Evolutionary conservation across 1,140 invertebrate genomes (phyloP), one percentile per base, ranked within the genome.

Genomic region (Monochamus saltuarius): DNA sequence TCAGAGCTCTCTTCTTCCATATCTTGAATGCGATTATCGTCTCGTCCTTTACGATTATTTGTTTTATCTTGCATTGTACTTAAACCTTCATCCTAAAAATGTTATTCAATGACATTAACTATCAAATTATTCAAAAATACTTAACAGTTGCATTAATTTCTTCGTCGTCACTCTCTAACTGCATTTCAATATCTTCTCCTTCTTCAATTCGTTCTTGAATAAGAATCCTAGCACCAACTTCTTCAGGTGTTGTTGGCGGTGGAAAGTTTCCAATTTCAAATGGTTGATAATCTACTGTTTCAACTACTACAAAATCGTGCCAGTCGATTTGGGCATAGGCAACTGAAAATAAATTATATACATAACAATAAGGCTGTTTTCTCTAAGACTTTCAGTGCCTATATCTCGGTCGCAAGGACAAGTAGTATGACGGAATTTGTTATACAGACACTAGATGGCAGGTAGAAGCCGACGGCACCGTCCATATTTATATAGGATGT

Each of bases 251-350:
- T 0, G 97, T 99, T 0, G 97, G 97, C 7, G 96, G 93, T 14
- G 95, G 97, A 72, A 97, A 96, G 75, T 92, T 92, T 19, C 96
- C 95, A 9, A 90, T 87, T 80, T 99, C 97, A 71, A 94, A 94
- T 0, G 93, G 91, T 67, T 98, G 94, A 78, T 99, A 99, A 77
- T 99, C 98, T 0, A 99, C 97, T 0, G 97, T 99, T 79, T 99
- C 97, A 0, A 99, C 98, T 0, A 99, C 96, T 1, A 99, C 97
- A 82, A 99, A 99, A 79, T 99, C 97, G 75, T 99, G 98, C 98
- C 98, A 99, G 76, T 99, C 98, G 66, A 99, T 98, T 71, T 96
- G 93, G 2, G 95, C 94, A 76, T 99, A 99, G 0, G 96, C 95
- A 35, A 98, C 87, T 83, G 65, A 56, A 81, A 80, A 60, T 52